Evolutionary conservation across 2,113 vertebrate species (phyloP), one percentile per base, ranked within the genome.

Genomic region (Corythornis cristatus): DNA sequence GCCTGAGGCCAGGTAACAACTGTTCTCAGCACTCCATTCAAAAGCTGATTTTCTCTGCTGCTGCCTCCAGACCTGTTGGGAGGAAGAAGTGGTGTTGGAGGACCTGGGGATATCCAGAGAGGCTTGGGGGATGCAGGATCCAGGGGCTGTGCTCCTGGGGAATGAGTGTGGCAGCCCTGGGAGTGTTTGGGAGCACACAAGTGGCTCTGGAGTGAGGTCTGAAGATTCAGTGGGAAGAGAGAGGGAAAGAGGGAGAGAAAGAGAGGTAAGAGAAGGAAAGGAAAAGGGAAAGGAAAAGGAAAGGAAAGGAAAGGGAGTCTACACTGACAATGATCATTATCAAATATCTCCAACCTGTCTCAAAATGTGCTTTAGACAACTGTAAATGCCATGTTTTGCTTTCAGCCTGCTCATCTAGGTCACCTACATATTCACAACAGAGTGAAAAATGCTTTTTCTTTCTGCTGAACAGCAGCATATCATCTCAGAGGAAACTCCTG

Each of bases 161-260:
- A 45, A 9, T 0, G 1, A 78, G 51, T 0, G 0, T 19, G 53
- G 64, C 58, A 86, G 77, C 31, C 17, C 29, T 0, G 2, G 15
- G 7, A 8, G 42, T 12, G 23, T 5, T 21, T 23, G 20, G 11
- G 57, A 83, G 10, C 14, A 37, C 0, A 0, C 0, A 0, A 78
- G 23, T 12, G 12, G 25, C 19, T 73, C 19, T 29, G 23, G n/a
- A 28, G 46, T 1, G 7, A 20, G 15, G 31, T 37, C 37, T 37
- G 37, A 37, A 37, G 9, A 37, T 37, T 37, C 37, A 37, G 37
- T 37, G 37, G 37, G 11, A 37, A 37, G 37, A 37, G 37, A 37
- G 37, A 37, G 37, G 37, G 37, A 37, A 37, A 37, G 37, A 37
- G 37, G 37, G 37, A 37, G 37, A 37, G 37, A 37, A 37, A 37